Evolutionary conservation across 2,888 invertebrate species (phyloP).

Genomic region (Tetragonula carbonaria): DNA sequence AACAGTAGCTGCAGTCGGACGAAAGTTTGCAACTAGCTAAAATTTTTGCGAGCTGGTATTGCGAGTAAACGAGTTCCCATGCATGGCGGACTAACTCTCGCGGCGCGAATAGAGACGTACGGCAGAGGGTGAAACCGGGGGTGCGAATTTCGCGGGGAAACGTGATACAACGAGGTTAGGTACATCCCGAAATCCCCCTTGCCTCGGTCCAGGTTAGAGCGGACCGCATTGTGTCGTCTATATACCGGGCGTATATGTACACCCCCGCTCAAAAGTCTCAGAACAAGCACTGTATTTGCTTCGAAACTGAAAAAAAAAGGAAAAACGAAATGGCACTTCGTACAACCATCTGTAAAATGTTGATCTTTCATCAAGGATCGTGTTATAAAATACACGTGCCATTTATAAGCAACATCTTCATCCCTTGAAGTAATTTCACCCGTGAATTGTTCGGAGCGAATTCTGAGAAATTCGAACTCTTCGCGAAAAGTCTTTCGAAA

Average conservation of each 20-base stretch:
- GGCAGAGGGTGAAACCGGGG: conserved; percentile 4
- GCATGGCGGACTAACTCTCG: neutral
- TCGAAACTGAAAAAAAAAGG: too few species aligned
- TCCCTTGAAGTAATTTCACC: too few species aligned
- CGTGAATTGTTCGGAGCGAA: too few species aligned
- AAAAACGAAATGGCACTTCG: too few species aligned
- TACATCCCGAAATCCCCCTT: conserved; percentile 23
- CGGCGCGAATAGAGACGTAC: conserved; percentile 27
- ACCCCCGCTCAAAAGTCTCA: too few species aligned
- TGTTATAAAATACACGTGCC: too few species aligned
- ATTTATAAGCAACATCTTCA: too few species aligned
- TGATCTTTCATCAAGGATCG: too few species aligned
- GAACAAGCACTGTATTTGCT: too few species aligned
- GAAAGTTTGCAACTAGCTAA: conserved; percentile 1
- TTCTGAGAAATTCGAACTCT: too few species aligned
- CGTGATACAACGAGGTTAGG: conserved; percentile 37
- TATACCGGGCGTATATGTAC: conserved; percentile 21
- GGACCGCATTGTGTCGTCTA: conserved; percentile 35
- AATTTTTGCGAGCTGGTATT: neutral
- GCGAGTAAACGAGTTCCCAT: neutral
- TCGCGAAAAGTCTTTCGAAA: too few species aligned
- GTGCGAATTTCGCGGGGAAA: conserved; percentile 39
- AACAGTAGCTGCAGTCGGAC: neutral
- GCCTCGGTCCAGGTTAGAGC: conserved; percentile 17
- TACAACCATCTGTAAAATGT: too few species aligned